These are phyloP conservation scores for Eristalinus aeneus DNA, from an alignment of 2,888 invertebrate genomes.

Conservation along the genomic window DNA sequence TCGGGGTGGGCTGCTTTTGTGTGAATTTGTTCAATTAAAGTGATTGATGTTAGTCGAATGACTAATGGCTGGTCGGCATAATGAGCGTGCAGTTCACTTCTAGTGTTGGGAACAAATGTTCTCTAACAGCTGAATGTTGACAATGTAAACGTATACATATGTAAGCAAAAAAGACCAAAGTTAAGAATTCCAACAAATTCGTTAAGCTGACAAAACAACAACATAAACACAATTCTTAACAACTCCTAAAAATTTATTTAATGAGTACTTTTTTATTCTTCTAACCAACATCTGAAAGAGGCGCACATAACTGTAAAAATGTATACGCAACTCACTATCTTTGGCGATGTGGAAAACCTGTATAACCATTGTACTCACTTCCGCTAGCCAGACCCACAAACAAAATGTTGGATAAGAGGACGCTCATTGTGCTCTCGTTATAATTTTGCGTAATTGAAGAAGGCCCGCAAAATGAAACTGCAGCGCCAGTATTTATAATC, in stretches of 20 bases:
- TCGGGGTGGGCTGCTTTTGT: background rate
- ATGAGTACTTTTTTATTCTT: background rate
- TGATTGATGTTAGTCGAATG: background rate
- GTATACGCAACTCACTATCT: background rate
- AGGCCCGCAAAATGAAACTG: background rate
- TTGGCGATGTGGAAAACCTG: background rate
- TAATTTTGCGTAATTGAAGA: background rate
- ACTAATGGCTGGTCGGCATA: background rate
- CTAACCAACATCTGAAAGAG: background rate
- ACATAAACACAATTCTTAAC: background rate
- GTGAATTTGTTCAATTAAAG: background rate
- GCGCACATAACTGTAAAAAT: background rate
- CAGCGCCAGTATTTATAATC: background rate
- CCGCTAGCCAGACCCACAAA: background rate
- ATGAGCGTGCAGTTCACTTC: too few species aligned
- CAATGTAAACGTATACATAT: too few species aligned
- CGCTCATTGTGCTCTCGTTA: background rate
- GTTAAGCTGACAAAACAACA: too few species aligned
- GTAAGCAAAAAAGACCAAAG: background rate
- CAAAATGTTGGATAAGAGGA: background rate
- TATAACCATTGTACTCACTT: background rate
- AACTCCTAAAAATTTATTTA: background rate
- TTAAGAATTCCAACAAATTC: background rate
- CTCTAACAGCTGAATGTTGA: background rate
- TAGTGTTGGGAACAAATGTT: background rate